Percentiles rank a stretch among this genome's conserved stretches.
Conservation (phyloP, 2,888 invertebrate genomes). For the Athalia cordata region DNA sequence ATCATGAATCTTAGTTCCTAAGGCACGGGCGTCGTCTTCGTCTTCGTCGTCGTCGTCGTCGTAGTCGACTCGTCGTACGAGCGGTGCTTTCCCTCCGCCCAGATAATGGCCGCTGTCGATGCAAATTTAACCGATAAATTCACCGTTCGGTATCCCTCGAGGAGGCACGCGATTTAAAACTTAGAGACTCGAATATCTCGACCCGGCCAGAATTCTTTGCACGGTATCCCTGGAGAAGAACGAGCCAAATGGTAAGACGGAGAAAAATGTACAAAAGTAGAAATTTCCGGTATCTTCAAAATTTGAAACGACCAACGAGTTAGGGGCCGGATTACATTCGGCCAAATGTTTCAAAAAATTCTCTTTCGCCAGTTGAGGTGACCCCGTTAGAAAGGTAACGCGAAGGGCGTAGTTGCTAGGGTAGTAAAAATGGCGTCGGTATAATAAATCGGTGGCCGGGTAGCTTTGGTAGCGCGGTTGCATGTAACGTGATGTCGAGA, state of each 20-base stretch:
- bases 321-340: neutral
- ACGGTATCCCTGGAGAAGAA: constrained; percentile 41
- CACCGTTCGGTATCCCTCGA: constrained; percentile 48
- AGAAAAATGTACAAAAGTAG: constrained; percentile 7
- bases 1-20: constrained; percentile 28
- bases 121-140: constrained; percentile 55
- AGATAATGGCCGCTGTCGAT: constrained; percentile 58
- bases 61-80: neutral
- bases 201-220: constrained; percentile 61
- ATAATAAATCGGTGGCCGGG: too few species aligned
- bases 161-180: constrained; percentile 63
- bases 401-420: neutral
- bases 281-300: constrained; percentile 13
- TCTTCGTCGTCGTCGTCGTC: too few species aligned
- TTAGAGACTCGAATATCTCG: constrained; percentile 65
- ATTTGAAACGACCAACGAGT: neutral
- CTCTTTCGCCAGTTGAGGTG: neutral
- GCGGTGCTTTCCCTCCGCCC: constrained; percentile 39
- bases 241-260: constrained; percentile 51
- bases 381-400: neutral
- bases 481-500: too few species aligned
- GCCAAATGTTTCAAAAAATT: neutral
- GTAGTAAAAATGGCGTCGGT: neutral
- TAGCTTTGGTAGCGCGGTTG: too few species aligned
- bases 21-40: neutral